Conservation (phyloP, 2,797 vertebrate genomes). For the Heteromormyrus szaboi region DNA sequence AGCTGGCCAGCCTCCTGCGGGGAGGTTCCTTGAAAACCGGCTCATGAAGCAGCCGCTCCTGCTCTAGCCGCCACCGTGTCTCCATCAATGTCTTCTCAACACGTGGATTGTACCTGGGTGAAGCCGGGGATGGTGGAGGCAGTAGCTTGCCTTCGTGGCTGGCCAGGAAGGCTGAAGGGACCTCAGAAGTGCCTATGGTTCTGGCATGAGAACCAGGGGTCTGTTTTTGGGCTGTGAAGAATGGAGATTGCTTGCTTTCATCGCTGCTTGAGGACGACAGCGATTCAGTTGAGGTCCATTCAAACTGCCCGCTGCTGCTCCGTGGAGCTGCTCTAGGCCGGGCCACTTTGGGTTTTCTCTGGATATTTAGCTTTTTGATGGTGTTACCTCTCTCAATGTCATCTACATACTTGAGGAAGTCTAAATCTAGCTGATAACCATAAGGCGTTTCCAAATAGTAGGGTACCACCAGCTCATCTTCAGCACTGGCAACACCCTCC, state of each 20-base stretch:
- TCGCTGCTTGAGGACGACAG: constrained; percentile 92
- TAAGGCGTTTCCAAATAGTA: constrained; percentile 98
- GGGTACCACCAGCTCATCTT: constrained; percentile 55
- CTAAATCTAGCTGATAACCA: constrained; percentile 91
- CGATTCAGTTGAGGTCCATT: constrained; percentile 89
- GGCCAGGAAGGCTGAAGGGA: constrained; percentile 31
- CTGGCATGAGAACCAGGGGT: constrained; percentile 42
- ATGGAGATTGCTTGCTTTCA: constrained; percentile 75
- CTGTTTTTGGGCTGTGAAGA: constrained; percentile 48
- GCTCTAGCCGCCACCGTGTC: constrained; percentile 85
- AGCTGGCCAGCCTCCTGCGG: constrained; percentile 86
- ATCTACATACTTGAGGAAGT: constrained; percentile 97
- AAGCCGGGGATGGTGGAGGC: constrained; percentile 77
- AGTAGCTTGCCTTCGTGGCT: constrained; percentile 53
- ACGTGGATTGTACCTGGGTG: constrained; percentile 77
- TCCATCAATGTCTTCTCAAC: constrained; percentile 98
- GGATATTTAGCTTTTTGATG: constrained; percentile 87
- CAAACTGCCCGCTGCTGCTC: constrained; percentile 52
- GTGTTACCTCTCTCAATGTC: constrained; percentile 96
- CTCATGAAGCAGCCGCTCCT: constrained; percentile 82
- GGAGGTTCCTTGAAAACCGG: constrained; percentile 65
- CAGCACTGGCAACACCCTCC: constrained; percentile 61
- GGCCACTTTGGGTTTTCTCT: constrained; percentile 71
- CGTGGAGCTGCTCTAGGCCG: constrained; percentile 42
- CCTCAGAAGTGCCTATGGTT: constrained; percentile 54